Conservation (phyloP, 2,888 invertebrate species). For the Troides aeacus region DNA sequence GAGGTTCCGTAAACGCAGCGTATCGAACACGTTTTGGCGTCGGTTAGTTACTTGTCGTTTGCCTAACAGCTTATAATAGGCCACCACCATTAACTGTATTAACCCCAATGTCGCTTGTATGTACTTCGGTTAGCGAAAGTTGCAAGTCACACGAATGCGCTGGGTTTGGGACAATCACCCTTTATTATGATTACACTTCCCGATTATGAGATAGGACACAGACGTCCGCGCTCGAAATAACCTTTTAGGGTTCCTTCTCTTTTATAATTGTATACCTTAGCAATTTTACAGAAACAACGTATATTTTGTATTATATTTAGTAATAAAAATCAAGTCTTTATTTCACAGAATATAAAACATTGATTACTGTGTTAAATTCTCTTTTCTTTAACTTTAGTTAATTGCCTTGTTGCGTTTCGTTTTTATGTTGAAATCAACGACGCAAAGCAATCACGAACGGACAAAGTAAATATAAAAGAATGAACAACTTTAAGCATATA, state of each 20-base stretch:
- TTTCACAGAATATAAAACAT: not conserved
- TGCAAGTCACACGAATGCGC: conserved; percentile 61
- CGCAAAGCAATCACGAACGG: not conserved
- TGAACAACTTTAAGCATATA: not conserved
- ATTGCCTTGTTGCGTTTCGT: not conserved
- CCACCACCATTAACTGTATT: conserved; percentile 74
- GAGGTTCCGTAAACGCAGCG: conserved; percentile 64
- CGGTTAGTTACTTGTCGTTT: conserved; percentile 75
- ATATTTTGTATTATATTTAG: not conserved
- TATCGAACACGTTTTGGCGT: conserved; percentile 68
- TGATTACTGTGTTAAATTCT: not conserved
- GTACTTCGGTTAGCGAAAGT: conserved; percentile 57
- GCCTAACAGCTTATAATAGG: conserved; percentile 74
- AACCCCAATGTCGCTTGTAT: conserved; percentile 67
- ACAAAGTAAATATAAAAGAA: not conserved
- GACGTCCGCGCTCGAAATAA: conserved; percentile 46
- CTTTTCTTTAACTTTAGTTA: not conserved
- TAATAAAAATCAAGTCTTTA: not conserved
- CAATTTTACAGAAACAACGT: not conserved
- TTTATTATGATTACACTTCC: conserved; percentile 44
- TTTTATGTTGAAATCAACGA: not conserved
- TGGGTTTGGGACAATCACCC: conserved; percentile 43
- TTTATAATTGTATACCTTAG: not conserved
- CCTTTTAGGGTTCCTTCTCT: conserved; percentile 35
- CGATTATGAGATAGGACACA: conserved; percentile 50